phyloP scores from a whole-genome alignment of 1,140 invertebrate species.

The Macrosteles quadrilineatus region DNA sequence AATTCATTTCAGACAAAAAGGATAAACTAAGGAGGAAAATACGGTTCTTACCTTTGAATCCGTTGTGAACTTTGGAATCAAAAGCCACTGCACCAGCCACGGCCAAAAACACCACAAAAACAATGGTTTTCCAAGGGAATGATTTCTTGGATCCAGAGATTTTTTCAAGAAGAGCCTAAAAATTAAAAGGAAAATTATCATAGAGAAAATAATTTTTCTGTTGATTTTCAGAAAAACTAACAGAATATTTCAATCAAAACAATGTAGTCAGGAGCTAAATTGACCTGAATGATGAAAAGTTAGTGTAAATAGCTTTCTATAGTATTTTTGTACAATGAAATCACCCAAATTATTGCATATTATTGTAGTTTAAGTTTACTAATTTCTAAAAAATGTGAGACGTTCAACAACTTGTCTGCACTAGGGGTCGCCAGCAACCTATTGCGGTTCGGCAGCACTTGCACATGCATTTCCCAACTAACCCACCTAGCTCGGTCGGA shows the following conservation, averaged over 20 bases:
- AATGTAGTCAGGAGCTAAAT: background rate
- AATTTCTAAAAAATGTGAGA: too few species aligned
- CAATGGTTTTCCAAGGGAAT: background rate
- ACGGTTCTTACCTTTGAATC: constrained; percentile 19
- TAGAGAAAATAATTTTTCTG: background rate
- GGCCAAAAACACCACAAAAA: background rate
- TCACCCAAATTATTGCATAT: background rate
- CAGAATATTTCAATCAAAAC: background rate
- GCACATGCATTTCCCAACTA: too few species aligned
- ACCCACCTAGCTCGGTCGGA: too few species aligned
- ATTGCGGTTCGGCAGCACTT: too few species aligned
- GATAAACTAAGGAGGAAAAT: too few species aligned
- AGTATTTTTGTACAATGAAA: background rate
- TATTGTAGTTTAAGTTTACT: too few species aligned
- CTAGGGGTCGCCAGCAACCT: too few species aligned
- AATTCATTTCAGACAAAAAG: too few species aligned
- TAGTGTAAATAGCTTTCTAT: background rate
- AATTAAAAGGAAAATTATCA: constrained; percentile 2
- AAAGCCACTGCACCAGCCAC: background rate
- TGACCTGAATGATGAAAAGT: background rate
- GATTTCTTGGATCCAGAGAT: background rate
- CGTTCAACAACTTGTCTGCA: too few species aligned
- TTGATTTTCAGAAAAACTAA: background rate
- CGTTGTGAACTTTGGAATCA: background rate
- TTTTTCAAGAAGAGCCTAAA: constrained; percentile 15